Conservation (phyloP, 2,888 invertebrate species). For the Panzeria rudis region DNA sequence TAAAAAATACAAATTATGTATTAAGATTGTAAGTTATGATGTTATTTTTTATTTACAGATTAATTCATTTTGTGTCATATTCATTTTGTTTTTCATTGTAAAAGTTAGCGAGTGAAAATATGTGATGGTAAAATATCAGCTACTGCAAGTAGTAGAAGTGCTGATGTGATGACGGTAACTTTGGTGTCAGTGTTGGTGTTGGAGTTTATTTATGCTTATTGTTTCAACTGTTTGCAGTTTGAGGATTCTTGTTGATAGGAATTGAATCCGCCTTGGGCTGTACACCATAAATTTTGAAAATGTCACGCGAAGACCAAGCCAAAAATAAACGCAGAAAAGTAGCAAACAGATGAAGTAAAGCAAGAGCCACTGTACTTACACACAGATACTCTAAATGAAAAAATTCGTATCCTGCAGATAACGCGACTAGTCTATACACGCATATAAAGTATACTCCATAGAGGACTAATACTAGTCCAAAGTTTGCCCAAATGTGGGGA, state of each 20-base stretch:
- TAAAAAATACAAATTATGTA: slow-evolving; percentile 14
- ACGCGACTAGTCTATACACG: no score
- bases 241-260: slow-evolving; percentile 65
- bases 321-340: not conserved
- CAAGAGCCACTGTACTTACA: not conserved
- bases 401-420: no score
- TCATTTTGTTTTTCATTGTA: slow-evolving; percentile 8
- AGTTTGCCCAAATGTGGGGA: no score
- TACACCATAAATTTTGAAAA: slow-evolving; percentile 80
- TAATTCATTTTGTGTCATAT: slow-evolving; percentile 46
- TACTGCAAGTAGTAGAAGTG: slow-evolving; percentile 34
- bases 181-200: slow-evolving; percentile 35
- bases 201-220: slow-evolving; percentile 53
- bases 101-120: not conserved
- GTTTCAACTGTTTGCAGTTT: slow-evolving; percentile 53
- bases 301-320: slow-evolving; percentile 75
- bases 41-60: slow-evolving; percentile 29
- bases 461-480: no score
- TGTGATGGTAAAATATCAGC: slow-evolving; percentile 14
- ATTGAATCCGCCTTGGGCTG: slow-evolving; percentile 75
- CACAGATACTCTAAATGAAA: not conserved
- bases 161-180: not conserved
- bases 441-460: no score
- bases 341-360: slow-evolving; percentile 10
- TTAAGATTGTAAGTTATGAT: slow-evolving; percentile 45